Percentiles rank a stretch among this genome's conserved stretches.
Conservation (phyloP, 2,888 invertebrate species). For the Ichneumoninae sp. region DNA sequence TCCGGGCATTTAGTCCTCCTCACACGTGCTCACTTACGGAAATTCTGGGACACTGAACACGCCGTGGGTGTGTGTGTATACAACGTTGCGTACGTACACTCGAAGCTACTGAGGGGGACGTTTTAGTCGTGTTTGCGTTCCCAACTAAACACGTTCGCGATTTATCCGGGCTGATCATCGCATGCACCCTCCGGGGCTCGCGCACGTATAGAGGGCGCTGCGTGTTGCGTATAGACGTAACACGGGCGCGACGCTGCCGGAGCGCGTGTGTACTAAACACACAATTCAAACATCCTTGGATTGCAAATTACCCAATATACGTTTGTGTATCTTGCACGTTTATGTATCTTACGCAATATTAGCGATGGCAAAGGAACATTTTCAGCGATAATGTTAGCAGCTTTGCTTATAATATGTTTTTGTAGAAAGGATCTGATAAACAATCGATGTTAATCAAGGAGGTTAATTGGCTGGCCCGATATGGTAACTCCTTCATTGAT, state of each 20-base stretch:
- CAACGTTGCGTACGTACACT: conserved; percentile 1
- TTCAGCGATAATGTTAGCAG: neutral
- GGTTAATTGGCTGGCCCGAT: no score
- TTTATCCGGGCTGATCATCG: neutral
- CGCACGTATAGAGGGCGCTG: conserved; percentile 4
- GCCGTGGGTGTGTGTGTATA: neutral
- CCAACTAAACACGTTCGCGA: conserved; percentile 14
- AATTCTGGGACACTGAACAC: conserved; percentile 46
- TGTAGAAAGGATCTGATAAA: no score
- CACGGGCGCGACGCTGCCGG: neutral
- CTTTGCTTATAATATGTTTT: no score
- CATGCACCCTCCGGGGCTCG: no score
- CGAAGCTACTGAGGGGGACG: neutral
- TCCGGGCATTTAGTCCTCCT: conserved; percentile 31
- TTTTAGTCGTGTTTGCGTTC: neutral
- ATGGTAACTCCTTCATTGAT: no score
- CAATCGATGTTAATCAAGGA: no score
- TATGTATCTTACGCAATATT: neutral
- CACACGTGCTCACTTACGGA: conserved; percentile 59
- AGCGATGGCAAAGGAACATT: neutral
- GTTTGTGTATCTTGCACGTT: neutral
- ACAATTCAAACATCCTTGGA: neutral
- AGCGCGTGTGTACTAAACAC: neutral
- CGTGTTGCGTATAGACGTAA: conserved; percentile 8
- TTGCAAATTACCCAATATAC: neutral